These are phyloP conservation scores for Bovichtus variegatus DNA, from an alignment of 2,797 vertebrate genomes.

Conservation along the genomic window DNA sequence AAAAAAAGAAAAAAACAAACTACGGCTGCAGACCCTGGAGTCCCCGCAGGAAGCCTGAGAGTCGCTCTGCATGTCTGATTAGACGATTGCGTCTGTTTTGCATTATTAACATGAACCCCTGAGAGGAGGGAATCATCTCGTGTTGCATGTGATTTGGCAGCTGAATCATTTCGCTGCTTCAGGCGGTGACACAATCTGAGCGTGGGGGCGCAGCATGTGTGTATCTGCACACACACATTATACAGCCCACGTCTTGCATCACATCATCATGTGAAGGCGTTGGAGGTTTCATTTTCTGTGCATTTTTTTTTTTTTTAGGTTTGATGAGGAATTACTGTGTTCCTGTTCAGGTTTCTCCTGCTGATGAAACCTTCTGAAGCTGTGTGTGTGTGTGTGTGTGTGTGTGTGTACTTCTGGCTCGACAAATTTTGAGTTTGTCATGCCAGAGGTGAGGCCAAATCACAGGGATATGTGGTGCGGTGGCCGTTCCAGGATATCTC, in stretches of 20 bases:
- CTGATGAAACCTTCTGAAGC: neutral
- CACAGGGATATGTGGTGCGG: neutral
- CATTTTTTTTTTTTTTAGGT: neutral
- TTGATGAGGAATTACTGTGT: conserved; percentile 3
- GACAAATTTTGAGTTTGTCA: too few species aligned
- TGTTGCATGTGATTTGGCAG: conserved; percentile 16
- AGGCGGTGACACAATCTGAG: conserved; percentile 5
- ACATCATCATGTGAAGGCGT: neutral
- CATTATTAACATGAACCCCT: conserved; percentile 28
- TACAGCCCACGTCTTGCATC: neutral
- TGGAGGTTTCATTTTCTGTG: neutral
- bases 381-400: too few species aligned
- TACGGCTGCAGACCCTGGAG: neutral
- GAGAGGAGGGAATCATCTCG: neutral
- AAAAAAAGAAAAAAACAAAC: neutral
- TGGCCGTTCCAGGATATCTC: neutral
- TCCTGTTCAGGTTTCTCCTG: neutral
- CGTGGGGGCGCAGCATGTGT: conserved; percentile 16
- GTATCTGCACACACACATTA: neutral
- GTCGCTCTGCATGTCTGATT: conserved; percentile 22
- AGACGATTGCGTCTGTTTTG: conserved; percentile 9
- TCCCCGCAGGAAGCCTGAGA: neutral
- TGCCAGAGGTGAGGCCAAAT: neutral
- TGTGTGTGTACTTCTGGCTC: too few species aligned
- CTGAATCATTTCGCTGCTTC: neutral